Conservation (phyloP, 2,888 invertebrate genomes). For the Onchidella celtica region DNA sequence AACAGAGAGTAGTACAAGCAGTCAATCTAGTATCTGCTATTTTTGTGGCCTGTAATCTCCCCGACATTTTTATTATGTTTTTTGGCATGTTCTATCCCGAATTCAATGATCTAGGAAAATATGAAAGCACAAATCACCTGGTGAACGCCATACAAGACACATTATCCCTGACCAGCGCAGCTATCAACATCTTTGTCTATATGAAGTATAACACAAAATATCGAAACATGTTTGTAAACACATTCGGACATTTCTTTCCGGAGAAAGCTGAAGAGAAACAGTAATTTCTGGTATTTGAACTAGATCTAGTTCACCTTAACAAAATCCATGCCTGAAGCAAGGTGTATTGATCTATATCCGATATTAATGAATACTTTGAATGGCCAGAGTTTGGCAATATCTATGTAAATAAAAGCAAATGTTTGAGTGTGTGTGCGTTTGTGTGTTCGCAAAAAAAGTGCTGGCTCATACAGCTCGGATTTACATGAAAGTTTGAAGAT, state of each 20-base stretch:
- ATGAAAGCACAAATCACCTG: not conserved
- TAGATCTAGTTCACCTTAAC: too few relatives aligned
- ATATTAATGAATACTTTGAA: too few relatives aligned
- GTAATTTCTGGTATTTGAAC: too few relatives aligned
- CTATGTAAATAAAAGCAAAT: too few relatives aligned
- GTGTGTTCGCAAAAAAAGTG: too few relatives aligned
- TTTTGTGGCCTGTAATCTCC: conserved; percentile 27
- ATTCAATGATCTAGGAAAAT: not conserved
- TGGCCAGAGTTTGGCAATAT: too few relatives aligned
- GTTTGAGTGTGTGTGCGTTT: too few relatives aligned
- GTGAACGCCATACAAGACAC: conserved; percentile 8
- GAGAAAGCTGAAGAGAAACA: too few relatives aligned
- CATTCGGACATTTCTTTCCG: not conserved
- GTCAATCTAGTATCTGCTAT: conserved; percentile 24
- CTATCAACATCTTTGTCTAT: conserved; percentile 25
- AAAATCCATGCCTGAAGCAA: too few relatives aligned
- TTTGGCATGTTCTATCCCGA: not conserved
- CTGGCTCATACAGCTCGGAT: too few relatives aligned
- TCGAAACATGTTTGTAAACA: not conserved
- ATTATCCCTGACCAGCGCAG: conserved; percentile 6
- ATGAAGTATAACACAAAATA: conserved; percentile 20
- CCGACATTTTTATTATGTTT: conserved; percentile 16
- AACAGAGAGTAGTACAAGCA: conserved; percentile 21
- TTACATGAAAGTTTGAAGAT: too few relatives aligned
- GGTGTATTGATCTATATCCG: too few relatives aligned